Conservation (phyloP, 2,797 vertebrate species). For the Okamejei kenojei region DNA sequence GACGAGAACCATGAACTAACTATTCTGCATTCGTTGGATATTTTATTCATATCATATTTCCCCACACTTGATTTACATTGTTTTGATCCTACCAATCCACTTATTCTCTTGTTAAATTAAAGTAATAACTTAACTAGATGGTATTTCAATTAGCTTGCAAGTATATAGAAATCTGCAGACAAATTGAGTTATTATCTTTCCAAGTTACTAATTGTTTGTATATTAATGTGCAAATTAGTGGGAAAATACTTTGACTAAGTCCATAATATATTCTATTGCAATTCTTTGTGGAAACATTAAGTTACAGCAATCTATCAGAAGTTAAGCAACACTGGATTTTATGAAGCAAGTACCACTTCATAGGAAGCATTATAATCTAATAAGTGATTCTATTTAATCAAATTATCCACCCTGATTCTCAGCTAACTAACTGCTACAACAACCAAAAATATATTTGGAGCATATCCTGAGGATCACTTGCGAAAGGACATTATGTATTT, state of each 20-base stretch:
- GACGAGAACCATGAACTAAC: background rate
- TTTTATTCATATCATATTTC: background rate
- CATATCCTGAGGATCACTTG: background rate
- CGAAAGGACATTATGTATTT: background rate
- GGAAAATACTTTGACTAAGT: background rate
- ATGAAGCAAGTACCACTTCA: conserved; percentile 6
- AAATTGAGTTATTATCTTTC: background rate
- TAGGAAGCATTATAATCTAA: background rate
- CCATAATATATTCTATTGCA: background rate
- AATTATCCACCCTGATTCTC: background rate
- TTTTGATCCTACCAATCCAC: background rate
- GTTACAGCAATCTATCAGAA: background rate
- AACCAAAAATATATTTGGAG: background rate
- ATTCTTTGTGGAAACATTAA: conserved; percentile 4
- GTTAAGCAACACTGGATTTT: background rate
- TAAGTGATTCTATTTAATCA: background rate
- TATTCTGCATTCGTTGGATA: background rate
- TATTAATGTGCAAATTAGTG: background rate
- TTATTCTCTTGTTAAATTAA: background rate
- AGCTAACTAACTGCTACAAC: background rate
- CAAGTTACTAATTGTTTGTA: background rate
- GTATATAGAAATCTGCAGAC: background rate
- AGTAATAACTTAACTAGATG: background rate
- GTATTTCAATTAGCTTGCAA: background rate
- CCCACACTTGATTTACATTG: background rate